Evolutionary conservation across 2,888 invertebrate genomes (phyloP).

Genomic region (Synergus japonicus): DNA sequence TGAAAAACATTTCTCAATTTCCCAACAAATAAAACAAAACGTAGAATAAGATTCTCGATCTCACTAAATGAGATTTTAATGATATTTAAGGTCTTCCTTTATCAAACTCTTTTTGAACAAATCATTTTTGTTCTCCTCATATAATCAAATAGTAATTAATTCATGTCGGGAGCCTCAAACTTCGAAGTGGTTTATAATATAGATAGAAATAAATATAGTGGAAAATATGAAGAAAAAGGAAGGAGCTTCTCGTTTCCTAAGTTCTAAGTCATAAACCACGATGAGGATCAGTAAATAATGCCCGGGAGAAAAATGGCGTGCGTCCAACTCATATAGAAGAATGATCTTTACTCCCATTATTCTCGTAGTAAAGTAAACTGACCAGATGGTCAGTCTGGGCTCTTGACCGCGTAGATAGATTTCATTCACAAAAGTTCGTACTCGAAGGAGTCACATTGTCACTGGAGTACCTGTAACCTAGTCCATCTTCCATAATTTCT

Average conservation of each 20-base stretch:
- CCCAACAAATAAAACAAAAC: not conserved
- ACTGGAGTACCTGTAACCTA: conserved; percentile 73
- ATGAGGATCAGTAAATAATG: conserved; percentile 3
- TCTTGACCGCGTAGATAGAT: conserved; percentile 62
- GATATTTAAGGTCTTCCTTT: not conserved
- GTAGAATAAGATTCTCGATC: not conserved
- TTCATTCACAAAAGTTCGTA: conserved; percentile 68
- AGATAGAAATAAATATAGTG: not conserved
- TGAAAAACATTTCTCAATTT: not conserved
- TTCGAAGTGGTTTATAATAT: too few species aligned
- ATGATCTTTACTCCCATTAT: conserved; percentile 64
- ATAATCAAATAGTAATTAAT: too few species aligned
- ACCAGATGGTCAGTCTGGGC: conserved; percentile 65
- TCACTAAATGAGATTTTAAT: not conserved
- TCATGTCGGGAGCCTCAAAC: too few species aligned
- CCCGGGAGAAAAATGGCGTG: conserved; percentile 26
- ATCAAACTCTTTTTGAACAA: not conserved
- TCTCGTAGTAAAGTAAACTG: conserved; percentile 67
- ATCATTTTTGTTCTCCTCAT: not conserved
- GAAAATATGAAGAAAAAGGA: conserved; percentile 2
- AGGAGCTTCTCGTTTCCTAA: conserved; percentile 1
- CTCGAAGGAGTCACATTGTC: conserved; percentile 63
- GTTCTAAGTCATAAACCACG: conserved; percentile 37
- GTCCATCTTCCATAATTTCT: conserved; percentile 51
- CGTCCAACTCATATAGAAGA: conserved; percentile 44